phyloP scores from a whole-genome alignment of 2,797 vertebrate genomes.

The Scarus forsteni region DNA sequence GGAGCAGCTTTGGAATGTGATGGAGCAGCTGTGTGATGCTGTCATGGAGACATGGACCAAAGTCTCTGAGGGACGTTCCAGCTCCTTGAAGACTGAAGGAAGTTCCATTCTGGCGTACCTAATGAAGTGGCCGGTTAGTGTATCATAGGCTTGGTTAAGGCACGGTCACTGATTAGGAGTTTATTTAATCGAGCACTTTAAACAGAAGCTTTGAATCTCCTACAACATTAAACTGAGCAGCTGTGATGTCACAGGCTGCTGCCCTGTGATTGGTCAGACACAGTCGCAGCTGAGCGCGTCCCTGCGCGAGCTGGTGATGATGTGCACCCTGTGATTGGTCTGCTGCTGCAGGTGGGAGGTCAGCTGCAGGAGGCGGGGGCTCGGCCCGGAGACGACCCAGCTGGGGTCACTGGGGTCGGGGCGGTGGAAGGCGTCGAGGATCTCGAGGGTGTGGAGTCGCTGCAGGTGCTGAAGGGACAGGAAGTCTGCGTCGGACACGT shows the following conservation, averaged over 20 bases:
- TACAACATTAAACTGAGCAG: no score
- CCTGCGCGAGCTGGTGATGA: slow-evolving; percentile 37
- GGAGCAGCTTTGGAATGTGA: no score
- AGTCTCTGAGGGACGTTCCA: no score
- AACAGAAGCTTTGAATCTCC: no score
- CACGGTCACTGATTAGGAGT: no score
- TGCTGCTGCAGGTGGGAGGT: slow-evolving; percentile 32
- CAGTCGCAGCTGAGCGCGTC: slow-evolving; percentile 50
- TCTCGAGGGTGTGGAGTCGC: slow-evolving; percentile 34
- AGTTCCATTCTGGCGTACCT: no score
- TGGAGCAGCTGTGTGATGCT: no score
- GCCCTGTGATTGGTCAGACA: slow-evolving; percentile 35
- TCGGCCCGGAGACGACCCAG: slow-evolving; percentile 28
- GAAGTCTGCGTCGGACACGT: slow-evolving; percentile 50
- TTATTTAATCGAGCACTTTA: no score
- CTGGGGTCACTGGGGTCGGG: slow-evolving; percentile 16
- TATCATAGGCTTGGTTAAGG: no score
- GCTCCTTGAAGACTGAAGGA: no score
- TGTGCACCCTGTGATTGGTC: slow-evolving; percentile 54
- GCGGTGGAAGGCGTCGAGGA: slow-evolving; percentile 58
- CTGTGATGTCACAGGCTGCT: neutral
- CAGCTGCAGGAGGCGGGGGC: slow-evolving; percentile 49
- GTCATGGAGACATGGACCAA: no score
- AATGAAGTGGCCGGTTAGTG: no score
- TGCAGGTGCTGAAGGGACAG: slow-evolving; percentile 43